Evolutionary conservation across 2,888 invertebrate genomes (phyloP).

Genomic region (Eupithecia insigniata): DNA sequence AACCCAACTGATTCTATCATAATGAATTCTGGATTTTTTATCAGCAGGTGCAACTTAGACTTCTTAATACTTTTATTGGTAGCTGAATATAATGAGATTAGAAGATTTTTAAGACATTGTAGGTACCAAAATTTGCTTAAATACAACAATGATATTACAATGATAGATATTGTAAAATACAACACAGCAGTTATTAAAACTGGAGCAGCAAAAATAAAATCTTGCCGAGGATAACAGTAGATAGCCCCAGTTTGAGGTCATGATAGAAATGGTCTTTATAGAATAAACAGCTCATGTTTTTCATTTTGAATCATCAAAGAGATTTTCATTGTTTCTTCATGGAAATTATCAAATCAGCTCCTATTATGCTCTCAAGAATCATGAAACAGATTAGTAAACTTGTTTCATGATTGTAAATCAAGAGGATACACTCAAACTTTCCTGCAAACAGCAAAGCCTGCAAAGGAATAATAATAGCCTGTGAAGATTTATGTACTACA

Average conservation of each 20-base stretch:
- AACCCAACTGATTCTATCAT: background rate
- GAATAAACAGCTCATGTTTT: background rate
- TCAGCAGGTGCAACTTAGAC: background rate
- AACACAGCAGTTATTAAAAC: conserved; percentile 27
- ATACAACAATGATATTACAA: conserved; percentile 21
- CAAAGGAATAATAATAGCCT: background rate
- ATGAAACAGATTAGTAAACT: background rate
- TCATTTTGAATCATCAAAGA: background rate
- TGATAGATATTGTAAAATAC: conserved; percentile 16
- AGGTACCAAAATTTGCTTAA: background rate
- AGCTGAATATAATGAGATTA: background rate
- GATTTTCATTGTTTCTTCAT: background rate
- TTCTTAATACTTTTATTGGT: background rate
- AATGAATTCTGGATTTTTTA: background rate
- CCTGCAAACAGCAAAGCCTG: background rate
- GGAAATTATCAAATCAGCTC: background rate
- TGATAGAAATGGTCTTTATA: background rate
- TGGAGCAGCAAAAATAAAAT: conserved; percentile 18
- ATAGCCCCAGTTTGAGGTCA: conserved; percentile 32
- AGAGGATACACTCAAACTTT: background rate
- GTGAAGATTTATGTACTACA: background rate
- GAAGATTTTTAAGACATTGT: background rate
- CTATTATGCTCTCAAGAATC: background rate
- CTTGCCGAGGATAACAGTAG: conserved; percentile 17
- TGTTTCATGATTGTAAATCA: background rate